phyloP scores from a whole-genome alignment of 2,113 vertebrate genomes.

The Addax nasomaculatus region DNA sequence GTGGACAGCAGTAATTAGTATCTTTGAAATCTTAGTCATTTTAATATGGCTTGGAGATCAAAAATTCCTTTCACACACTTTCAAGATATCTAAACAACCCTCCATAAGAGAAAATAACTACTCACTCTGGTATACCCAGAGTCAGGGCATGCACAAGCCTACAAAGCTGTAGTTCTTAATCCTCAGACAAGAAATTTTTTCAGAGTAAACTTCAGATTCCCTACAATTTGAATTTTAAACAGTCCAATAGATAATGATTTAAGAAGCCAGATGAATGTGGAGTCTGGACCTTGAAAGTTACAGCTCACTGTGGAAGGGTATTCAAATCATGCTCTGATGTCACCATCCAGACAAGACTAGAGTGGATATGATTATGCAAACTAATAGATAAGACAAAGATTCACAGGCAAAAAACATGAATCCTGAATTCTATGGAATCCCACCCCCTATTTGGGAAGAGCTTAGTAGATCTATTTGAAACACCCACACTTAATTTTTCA shows the following conservation, averaged over 20 bases:
- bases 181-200: background rate
- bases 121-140: background rate
- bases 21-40: constrained; percentile 43
- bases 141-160: background rate
- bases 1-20: background rate
- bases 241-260: background rate
- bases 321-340: background rate
- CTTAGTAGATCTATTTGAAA: background rate
- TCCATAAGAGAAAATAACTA: background rate
- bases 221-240: background rate
- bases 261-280: background rate
- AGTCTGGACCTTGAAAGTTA: background rate
- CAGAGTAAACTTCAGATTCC: background rate
- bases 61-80: constrained; percentile 24
- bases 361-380: background rate
- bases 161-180: background rate
- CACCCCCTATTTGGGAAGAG: background rate
- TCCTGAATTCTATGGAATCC: background rate
- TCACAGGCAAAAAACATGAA: background rate
- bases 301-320: background rate
- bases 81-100: background rate
- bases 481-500: background rate
- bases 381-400: background rate
- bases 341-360: background rate
- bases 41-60: constrained; percentile 17